A percentile compares a stretch with the other conserved stretches of the same genome.
These are phyloP conservation scores for Drosophila pachea DNA, from an alignment of 1,140 invertebrate genomes.

Conservation along the genomic window DNA sequence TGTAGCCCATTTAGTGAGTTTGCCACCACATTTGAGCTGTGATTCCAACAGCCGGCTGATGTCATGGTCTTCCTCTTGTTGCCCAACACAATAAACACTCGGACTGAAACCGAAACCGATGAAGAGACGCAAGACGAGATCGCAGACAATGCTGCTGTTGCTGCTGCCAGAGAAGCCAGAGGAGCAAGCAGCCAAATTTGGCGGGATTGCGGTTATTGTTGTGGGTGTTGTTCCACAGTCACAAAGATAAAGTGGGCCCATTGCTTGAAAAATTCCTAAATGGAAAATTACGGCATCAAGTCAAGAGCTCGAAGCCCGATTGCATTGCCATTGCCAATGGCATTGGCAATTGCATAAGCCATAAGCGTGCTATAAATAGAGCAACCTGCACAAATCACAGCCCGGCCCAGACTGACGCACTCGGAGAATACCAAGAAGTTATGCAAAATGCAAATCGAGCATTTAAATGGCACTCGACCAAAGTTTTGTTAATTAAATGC, in stretches of 20 bases:
- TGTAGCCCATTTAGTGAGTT: conserved; percentile 3
- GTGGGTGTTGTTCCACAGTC: conserved; percentile 17
- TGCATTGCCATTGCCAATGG: conserved; percentile 5
- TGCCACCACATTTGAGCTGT: conserved; percentile 19
- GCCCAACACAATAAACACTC: conserved; percentile 14
- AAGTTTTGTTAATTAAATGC: conserved; percentile 35
- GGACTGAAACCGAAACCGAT: conserved; percentile 14
- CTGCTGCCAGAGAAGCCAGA: conserved; percentile 5
- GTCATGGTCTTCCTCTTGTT: conserved; percentile 34
- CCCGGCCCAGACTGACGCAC: conserved; percentile 26
- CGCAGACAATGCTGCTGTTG: conserved; percentile 2
- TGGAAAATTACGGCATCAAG: conserved; percentile 40
- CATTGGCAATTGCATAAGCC: conserved; percentile 38
- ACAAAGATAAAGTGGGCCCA: conserved; percentile 23
- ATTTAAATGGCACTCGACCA: conserved; percentile 16
- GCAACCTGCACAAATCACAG: conserved; percentile 3
- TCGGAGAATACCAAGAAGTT: conserved; percentile 40
- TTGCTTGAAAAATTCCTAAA: conserved; percentile 17
- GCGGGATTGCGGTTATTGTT: conserved; percentile 2
- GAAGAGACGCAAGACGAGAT: conserved; percentile 3
- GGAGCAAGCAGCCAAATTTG: conserved; percentile 41
- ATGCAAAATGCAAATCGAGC: conserved; percentile 35
- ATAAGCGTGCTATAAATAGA: conserved; percentile 40
- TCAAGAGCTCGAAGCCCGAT: conserved; percentile 15
- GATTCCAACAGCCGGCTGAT: conserved; percentile 38